Evolutionary conservation across 2,113 vertebrate species (phyloP).

Genomic region (Emydocephalus ijimae): DNA sequence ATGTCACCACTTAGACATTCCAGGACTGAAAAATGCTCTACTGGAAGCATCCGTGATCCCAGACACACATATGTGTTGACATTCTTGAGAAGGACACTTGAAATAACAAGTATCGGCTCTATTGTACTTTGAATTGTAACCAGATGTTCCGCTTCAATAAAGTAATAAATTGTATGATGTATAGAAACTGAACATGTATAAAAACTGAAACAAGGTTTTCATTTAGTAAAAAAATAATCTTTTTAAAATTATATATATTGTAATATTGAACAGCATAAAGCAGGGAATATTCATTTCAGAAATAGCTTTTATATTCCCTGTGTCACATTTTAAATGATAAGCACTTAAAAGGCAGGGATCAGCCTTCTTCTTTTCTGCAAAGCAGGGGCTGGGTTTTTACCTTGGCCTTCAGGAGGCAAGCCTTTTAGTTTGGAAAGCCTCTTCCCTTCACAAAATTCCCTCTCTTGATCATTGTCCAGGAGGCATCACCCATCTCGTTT

Average conservation of each 20-base stretch:
- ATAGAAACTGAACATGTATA: background rate
- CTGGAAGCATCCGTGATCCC: background rate
- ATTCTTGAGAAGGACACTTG: background rate
- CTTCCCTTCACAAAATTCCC: background rate
- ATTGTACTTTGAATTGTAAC: background rate
- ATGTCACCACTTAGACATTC: background rate
- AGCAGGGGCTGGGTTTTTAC: background rate
- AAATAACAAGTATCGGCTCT: background rate
- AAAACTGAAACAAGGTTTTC: background rate
- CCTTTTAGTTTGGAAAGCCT: background rate
- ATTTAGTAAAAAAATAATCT: background rate
- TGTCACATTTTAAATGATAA: background rate
- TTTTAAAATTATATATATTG: background rate
- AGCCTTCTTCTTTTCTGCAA: background rate
- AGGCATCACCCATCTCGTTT: background rate
- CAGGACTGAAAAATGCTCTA: background rate
- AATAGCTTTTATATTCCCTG: background rate
- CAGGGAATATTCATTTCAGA: background rate
- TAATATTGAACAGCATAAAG: background rate
- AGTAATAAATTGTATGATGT: background rate
- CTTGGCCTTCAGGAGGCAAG: background rate
- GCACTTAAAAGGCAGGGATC: background rate
- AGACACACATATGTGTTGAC: slow-evolving; percentile 7
- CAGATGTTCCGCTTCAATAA: background rate
- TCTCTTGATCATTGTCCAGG: background rate